Conservation (phyloP, 2,888 invertebrate genomes). For the Willowsia nigromaculata region DNA sequence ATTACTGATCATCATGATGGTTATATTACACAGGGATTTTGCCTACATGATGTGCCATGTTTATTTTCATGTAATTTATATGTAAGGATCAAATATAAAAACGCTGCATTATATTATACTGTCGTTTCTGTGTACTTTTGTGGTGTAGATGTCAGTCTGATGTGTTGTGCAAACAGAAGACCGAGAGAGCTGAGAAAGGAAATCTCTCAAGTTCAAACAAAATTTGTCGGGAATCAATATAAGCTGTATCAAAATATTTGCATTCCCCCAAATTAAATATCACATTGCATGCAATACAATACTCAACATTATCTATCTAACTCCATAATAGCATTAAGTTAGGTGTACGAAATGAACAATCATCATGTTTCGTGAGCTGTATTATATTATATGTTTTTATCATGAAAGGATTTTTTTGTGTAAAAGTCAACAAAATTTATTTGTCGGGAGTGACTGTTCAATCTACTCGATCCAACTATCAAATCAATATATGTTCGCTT, state of each 20-base stretch:
- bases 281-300: slow-evolving; percentile 15
- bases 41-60: neutral
- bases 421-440: slow-evolving; percentile 63
- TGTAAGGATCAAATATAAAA: slow-evolving; percentile 27
- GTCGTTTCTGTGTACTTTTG: slow-evolving; percentile 48
- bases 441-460: slow-evolving; percentile 52
- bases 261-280: slow-evolving; percentile 75
- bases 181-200: slow-evolving; percentile 74
- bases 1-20: neutral
- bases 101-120: slow-evolving; percentile 13
- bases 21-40: slow-evolving; percentile 13
- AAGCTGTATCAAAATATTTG: slow-evolving; percentile 79
- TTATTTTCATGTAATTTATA: slow-evolving; percentile 30
- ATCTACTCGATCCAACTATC: slow-evolving; percentile 30
- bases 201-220: slow-evolving; percentile 78
- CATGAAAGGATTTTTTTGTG: slow-evolving; percentile 27
- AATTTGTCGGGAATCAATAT: slow-evolving; percentile 78
- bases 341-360: neutral
- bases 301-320: neutral
- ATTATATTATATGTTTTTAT: too few relatives aligned
- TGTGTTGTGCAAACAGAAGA: slow-evolving; percentile 72
- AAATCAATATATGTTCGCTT: slow-evolving; percentile 16
- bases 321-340: neutral
- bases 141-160: slow-evolving; percentile 59
- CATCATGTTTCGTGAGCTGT: neutral